These are phyloP conservation scores for Parotocinclus haroldoi DNA, from an alignment of 2,797 vertebrate species.

Conservation along the genomic window DNA sequence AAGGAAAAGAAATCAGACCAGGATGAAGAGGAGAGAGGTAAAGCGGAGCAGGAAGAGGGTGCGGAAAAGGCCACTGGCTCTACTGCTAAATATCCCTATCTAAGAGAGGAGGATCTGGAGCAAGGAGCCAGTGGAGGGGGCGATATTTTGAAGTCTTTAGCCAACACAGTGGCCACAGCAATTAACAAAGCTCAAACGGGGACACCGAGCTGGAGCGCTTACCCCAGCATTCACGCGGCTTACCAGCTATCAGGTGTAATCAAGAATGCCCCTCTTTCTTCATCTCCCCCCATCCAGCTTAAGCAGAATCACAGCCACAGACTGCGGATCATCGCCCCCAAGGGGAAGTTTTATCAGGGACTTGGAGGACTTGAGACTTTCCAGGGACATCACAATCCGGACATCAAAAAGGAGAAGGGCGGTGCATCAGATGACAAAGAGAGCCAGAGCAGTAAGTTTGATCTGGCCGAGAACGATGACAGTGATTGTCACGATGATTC, in stretches of 20 bases:
- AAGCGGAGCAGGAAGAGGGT: constrained; percentile 81
- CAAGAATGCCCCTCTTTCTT: constrained; percentile 79
- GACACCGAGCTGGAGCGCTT: constrained; percentile 97
- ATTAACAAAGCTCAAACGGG: constrained; percentile 99
- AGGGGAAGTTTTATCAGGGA: constrained; percentile 80
- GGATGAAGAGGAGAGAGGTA: constrained; percentile 76
- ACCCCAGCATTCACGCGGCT: constrained; percentile 96
- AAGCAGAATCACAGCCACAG: constrained; percentile 89
- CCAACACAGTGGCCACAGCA: constrained; percentile 97
- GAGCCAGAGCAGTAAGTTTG: constrained; percentile 74
- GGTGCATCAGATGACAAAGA: constrained; percentile 74
- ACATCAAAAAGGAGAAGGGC: constrained; percentile 89
- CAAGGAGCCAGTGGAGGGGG: constrained; percentile 90
- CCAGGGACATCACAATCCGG: constrained; percentile 75
- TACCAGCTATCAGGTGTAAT: constrained; percentile 94
- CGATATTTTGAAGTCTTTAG: constrained; percentile 96
- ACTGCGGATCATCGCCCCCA: constrained; percentile 91
- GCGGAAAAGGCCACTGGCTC: constrained; percentile 80
- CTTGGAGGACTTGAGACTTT: constrained; percentile 69
- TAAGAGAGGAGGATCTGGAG: constrained; percentile 96
- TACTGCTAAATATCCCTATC: constrained; percentile 91
- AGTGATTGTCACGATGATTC: constrained; percentile 81
- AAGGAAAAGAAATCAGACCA: constrained; percentile 79
- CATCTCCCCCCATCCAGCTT: constrained; percentile 85
- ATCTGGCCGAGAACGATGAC: constrained; percentile 76